These are phyloP conservation scores for Lophochroa leadbeateri DNA, from an alignment of 2,113 vertebrate genomes.

Conservation along the genomic window DNA sequence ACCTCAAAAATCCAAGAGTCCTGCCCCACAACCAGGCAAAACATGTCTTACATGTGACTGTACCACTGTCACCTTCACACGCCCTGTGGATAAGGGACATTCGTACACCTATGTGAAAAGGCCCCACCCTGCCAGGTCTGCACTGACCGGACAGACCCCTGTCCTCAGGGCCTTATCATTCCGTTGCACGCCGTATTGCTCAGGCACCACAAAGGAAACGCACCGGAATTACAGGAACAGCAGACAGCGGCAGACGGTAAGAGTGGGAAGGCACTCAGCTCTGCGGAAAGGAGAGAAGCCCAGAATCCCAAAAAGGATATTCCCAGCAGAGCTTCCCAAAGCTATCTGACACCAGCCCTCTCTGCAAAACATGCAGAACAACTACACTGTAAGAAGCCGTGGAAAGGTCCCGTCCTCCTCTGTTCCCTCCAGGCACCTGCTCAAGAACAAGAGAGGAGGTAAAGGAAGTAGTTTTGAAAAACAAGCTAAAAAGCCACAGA, in stretches of 20 bases:
- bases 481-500: not conserved
- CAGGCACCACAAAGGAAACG: rapidly evolving
- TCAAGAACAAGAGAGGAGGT: not conserved
- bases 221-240: not conserved
- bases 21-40: not conserved
- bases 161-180: rapidly evolving
- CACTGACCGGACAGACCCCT: no score
- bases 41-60: rapidly evolving
- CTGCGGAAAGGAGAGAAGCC: not conserved
- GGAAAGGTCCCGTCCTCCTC: rapidly evolving
- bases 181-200: rapidly evolving
- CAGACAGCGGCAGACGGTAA: not conserved
- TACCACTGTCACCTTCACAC: rapidly evolving
- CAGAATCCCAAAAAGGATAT: not conserved
- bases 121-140: not conserved
- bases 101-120: rapidly evolving
- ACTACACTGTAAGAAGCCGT: not conserved
- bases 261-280: not conserved
- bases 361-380: not conserved
- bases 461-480: not conserved
- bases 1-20: not conserved
- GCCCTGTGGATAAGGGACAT: rapidly evolving
- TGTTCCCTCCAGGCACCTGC: not conserved
- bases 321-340: not conserved
- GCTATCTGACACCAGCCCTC: rapidly evolving